Evolutionary conservation across 2,888 invertebrate genomes (phyloP).

Genomic region (Eristalinus sepulchralis): DNA sequence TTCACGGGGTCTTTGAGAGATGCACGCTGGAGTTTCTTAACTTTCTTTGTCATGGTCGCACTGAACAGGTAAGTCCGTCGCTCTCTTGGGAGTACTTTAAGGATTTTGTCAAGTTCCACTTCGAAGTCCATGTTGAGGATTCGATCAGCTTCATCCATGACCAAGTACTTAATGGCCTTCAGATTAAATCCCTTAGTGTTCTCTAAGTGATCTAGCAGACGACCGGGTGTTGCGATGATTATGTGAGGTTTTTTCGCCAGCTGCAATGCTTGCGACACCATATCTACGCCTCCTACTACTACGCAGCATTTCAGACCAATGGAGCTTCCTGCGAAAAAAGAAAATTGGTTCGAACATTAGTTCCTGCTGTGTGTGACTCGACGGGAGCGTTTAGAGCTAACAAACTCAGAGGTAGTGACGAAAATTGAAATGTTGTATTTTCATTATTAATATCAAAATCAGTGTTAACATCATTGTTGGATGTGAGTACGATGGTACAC

Average conservation of each 20-base stretch:
- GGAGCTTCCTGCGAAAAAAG: conserved; percentile 84
- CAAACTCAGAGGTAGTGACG: conserved; percentile 80
- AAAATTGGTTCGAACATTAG: not conserved
- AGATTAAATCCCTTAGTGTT: conserved; percentile 99
- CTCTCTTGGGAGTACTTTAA: conserved; percentile 93
- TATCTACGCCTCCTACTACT: conserved; percentile 99
- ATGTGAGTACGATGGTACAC: not conserved
- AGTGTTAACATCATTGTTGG: conserved; percentile 75
- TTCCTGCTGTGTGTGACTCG: not conserved
- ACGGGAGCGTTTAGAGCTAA: not conserved
- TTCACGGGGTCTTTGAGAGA: conserved; percentile 96
- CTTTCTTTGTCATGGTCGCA: conserved; percentile 99
- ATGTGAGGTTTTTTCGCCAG: conserved; percentile 98
- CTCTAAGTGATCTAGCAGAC: conserved; percentile 97
- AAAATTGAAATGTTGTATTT: conserved; percentile 75
- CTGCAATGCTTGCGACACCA: conserved; percentile 95
- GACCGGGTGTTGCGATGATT: conserved; percentile 97
- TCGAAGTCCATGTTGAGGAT: conserved; percentile 99
- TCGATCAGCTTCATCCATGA: conserved; percentile 99
- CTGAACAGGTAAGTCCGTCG: conserved; percentile 97
- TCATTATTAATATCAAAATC: conserved; percentile 75
- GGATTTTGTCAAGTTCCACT: conserved; percentile 97
- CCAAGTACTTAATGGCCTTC: conserved; percentile 92
- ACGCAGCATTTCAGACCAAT: conserved; percentile 98
- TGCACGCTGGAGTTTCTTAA: conserved; percentile 97